Evolutionary conservation across 2,888 invertebrate genomes (phyloP).

Genomic region (Margaritifera margaritifera): DNA sequence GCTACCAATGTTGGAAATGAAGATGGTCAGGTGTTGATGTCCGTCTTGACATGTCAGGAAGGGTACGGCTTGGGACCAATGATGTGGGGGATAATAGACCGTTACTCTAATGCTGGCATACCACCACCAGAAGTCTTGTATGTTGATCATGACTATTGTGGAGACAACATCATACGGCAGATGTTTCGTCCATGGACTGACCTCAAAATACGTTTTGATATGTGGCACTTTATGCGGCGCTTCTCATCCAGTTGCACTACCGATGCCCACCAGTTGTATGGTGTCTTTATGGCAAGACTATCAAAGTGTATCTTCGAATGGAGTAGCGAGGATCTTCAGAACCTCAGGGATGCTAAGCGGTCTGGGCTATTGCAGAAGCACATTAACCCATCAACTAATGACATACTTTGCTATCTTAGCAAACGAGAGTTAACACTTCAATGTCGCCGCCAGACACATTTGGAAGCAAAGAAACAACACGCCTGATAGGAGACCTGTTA

Average conservation of each 20-base stretch:
- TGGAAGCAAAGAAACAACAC: slow-evolving; percentile 21
- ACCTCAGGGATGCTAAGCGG: slow-evolving; percentile 19
- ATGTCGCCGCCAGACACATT: slow-evolving; percentile 33
- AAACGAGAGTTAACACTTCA: slow-evolving; percentile 23
- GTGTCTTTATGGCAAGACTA: slow-evolving; percentile 37
- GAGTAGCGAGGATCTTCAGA: slow-evolving; percentile 28
- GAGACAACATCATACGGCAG: slow-evolving; percentile 4
- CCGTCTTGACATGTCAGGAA: slow-evolving; percentile 40
- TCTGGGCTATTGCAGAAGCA: slow-evolving; percentile 10
- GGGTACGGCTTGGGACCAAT: slow-evolving; percentile 35
- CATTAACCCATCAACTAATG: background rate
- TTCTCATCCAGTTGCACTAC: slow-evolving; percentile 30
- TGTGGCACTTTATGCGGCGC: slow-evolving; percentile 51
- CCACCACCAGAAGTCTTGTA: slow-evolving; percentile 46
- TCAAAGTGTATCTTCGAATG: slow-evolving; percentile 36
- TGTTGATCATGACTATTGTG: slow-evolving; percentile 54
- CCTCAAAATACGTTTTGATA: slow-evolving; percentile 35
- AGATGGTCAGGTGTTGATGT: slow-evolving; percentile 40
- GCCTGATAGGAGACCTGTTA: slow-evolving; percentile 23
- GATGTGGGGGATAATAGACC: slow-evolving; percentile 29
- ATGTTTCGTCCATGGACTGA: slow-evolving; percentile 30
- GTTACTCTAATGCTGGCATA: slow-evolving; percentile 29
- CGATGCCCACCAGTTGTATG: slow-evolving; percentile 43
- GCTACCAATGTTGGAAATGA: slow-evolving; percentile 47
- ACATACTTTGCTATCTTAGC: slow-evolving; percentile 5